These are phyloP conservation scores for Drosophila tristis DNA, from an alignment of 1,140 invertebrate species.

Conservation along the genomic window DNA sequence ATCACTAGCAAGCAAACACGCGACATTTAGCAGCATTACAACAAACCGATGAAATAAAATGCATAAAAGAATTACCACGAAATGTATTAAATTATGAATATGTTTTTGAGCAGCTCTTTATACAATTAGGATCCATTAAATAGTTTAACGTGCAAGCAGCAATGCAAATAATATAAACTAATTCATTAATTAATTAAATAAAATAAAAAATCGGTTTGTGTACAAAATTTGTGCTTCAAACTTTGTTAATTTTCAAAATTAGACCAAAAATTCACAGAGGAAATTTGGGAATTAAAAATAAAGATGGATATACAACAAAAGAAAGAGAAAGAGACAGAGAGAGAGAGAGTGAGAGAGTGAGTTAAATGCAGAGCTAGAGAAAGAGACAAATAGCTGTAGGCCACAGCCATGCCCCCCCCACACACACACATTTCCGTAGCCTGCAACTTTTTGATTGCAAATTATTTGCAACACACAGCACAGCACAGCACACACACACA, in stretches of 20 bases:
- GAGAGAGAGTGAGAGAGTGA: background rate
- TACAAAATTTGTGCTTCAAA: too few relatives aligned
- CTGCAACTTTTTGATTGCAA: slow-evolving; percentile 77
- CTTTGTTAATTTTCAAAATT: slow-evolving; percentile 69
- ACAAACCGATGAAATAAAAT: too few relatives aligned
- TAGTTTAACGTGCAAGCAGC: too few relatives aligned
- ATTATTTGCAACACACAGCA: slow-evolving; percentile 68
- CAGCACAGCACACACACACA: slow-evolving; percentile 17
- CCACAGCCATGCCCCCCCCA: slow-evolving; percentile 30
- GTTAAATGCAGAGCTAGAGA: background rate
- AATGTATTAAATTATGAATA: too few relatives aligned
- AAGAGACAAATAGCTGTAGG: slow-evolving; percentile 45
- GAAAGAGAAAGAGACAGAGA: background rate
- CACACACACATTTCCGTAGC: slow-evolving; percentile 41
- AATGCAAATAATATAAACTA: too few relatives aligned
- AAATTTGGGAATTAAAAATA: background rate
- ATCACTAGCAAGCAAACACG: too few relatives aligned
- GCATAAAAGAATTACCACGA: too few relatives aligned
- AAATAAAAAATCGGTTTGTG: too few relatives aligned
- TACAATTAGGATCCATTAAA: too few relatives aligned
- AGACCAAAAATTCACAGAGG: slow-evolving; percentile 39
- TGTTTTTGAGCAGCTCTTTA: too few relatives aligned
- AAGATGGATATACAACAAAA: slow-evolving; percentile 5
- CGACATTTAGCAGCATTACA: too few relatives aligned
- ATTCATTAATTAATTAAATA: too few relatives aligned